Evolutionary conservation across 2,113 vertebrate genomes (phyloP).

Genomic region (Antidorcas marsupialis): DNA sequence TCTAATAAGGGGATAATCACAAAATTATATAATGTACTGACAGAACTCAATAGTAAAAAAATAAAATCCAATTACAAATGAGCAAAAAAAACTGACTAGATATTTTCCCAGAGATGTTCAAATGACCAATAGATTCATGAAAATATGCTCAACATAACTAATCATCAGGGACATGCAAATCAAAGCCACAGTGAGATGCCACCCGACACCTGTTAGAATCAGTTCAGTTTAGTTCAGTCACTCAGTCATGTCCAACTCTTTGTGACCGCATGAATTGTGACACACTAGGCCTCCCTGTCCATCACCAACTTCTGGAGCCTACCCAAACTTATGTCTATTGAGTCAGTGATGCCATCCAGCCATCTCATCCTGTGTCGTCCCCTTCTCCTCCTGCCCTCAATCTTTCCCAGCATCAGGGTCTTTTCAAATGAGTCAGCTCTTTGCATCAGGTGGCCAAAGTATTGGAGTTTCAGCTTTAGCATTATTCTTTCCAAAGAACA

Average conservation of each 20-base stretch:
- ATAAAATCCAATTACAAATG: neutral
- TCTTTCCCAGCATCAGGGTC: neutral
- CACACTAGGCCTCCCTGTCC: neutral
- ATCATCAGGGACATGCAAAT: neutral
- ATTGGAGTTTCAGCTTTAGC: no score
- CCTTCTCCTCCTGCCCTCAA: neutral
- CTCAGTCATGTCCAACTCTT: neutral
- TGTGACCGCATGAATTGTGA: neutral
- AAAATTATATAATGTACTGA: neutral
- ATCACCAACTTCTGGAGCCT: neutral
- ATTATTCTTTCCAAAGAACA: no score
- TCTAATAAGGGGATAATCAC: neutral
- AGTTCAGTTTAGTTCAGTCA: neutral
- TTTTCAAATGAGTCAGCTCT: no score
- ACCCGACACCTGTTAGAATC: neutral
- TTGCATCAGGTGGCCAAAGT: no score
- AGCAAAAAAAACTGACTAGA: neutral
- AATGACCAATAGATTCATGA: neutral
- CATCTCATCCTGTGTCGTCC: neutral
- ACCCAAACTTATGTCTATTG: neutral
- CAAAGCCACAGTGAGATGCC: neutral
- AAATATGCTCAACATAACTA: neutral
- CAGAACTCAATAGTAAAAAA: neutral
- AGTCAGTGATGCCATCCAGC: neutral
- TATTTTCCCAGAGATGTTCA: neutral